Evolutionary conservation across 2,888 invertebrate species (phyloP).

Genomic region (Euplagia quadripunctaria): DNA sequence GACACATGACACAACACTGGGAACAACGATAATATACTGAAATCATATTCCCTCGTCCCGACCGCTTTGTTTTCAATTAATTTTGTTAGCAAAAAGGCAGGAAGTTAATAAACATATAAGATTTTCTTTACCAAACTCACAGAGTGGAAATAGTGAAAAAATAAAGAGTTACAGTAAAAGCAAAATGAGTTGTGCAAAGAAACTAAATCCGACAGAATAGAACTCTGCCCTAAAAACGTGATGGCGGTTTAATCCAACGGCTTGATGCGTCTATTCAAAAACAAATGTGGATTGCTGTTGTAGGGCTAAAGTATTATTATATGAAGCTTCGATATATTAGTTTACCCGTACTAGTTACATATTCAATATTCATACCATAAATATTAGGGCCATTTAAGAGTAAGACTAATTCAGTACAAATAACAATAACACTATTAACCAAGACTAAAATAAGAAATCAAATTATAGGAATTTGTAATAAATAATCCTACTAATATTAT

Average conservation of each 20-base stretch:
- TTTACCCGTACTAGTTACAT: not conserved
- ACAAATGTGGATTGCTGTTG: not conserved
- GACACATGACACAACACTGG: too few relatives aligned
- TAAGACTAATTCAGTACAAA: too few relatives aligned
- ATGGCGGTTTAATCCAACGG: not conserved
- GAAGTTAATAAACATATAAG: too few relatives aligned
- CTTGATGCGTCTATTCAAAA: not conserved
- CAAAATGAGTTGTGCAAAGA: constrained; percentile 1
- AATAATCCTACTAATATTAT: too few relatives aligned
- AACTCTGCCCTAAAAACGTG: not conserved
- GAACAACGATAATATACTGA: too few relatives aligned
- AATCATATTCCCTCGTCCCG: too few relatives aligned
- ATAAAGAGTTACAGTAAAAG: not conserved
- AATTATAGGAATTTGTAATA: too few relatives aligned
- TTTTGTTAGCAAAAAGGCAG: too few relatives aligned
- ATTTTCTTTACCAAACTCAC: too few relatives aligned
- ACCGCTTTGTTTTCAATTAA: too few relatives aligned
- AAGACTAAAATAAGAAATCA: too few relatives aligned
- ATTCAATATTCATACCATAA: not conserved
- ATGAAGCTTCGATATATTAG: not conserved
- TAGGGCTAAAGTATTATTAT: not conserved
- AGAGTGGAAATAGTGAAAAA: not conserved
- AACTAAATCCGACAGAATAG: constrained; percentile 2
- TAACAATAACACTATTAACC: too few relatives aligned
- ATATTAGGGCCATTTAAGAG: not conserved